A percentile compares a stretch with the other conserved stretches of the same genome.
phyloP scores from a whole-genome alignment of 2,113 vertebrate genomes.

The Trachemys scripta region DNA sequence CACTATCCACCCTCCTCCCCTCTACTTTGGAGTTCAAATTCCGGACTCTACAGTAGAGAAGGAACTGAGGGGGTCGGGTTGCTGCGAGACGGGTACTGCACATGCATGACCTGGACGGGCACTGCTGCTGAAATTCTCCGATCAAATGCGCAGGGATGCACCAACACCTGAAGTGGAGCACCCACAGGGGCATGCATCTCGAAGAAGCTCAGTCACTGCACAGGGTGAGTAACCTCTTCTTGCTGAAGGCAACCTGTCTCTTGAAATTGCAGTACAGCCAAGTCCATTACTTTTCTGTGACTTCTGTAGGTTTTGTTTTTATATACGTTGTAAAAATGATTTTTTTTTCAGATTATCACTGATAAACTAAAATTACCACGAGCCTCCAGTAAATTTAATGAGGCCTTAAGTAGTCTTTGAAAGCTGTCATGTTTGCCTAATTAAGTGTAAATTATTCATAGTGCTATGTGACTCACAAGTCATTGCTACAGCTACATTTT shows the following conservation, averaged over 20 bases:
- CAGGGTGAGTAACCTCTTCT: too few species aligned
- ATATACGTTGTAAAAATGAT: not conserved
- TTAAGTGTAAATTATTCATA: not conserved
- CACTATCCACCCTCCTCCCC: too few species aligned
- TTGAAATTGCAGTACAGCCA: not conserved
- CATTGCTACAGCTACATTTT: not conserved
- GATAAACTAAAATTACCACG: not conserved
- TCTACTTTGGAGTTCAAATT: too few species aligned
- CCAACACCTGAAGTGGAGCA: too few species aligned
- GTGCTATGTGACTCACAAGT: not conserved
- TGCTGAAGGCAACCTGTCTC: not conserved
- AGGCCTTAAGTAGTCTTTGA: not conserved
- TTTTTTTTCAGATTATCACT: not conserved
- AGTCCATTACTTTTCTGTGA: not conserved
- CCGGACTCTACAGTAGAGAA: too few species aligned
- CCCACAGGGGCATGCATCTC: too few species aligned
- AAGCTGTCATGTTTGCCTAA: not conserved
- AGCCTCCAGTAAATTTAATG: not conserved
- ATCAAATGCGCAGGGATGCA: too few species aligned
- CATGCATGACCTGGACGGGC: too few species aligned
- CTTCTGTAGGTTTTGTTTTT: not conserved
- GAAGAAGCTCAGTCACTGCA: too few species aligned
- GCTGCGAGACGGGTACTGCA: too few species aligned
- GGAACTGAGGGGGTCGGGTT: too few species aligned
- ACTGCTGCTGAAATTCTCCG: too few species aligned